Conservation (phyloP, 2,797 vertebrate species). For the Octomys mimax region DNA sequence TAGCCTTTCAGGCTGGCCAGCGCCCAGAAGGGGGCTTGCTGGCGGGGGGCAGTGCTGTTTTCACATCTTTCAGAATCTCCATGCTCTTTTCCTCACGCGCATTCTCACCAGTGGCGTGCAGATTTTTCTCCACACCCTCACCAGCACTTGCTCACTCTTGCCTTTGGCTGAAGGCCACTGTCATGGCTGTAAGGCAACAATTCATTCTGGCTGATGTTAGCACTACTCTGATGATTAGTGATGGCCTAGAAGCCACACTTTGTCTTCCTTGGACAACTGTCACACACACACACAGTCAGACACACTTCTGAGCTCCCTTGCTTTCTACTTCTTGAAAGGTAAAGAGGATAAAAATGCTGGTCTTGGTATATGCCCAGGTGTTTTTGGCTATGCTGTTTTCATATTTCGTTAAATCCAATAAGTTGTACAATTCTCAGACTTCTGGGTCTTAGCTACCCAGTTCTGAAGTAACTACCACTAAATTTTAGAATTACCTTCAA, state of each 20-base stretch:
- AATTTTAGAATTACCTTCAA: background rate
- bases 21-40: background rate
- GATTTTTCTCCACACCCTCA: background rate
- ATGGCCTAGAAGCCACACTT: background rate
- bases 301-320: constrained; percentile 37
- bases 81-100: background rate
- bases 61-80: background rate
- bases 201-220: background rate
- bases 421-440: background rate
- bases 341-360: background rate
- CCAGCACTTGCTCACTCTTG: background rate
- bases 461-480: background rate
- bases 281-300: background rate
- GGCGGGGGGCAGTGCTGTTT: background rate
- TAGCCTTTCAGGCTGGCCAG: background rate
- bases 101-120: background rate
- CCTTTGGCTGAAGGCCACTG: background rate
- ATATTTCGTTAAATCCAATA: background rate
- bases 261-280: background rate
- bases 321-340: constrained; percentile 19
- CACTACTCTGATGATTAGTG: no score
- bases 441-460: background rate
- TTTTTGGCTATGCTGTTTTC: background rate
- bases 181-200: background rate
- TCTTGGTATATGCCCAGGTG: background rate